These are phyloP conservation scores for Pseudomugil tenellus DNA, from an alignment of 2,797 vertebrate genomes.

Conservation along the genomic window DNA sequence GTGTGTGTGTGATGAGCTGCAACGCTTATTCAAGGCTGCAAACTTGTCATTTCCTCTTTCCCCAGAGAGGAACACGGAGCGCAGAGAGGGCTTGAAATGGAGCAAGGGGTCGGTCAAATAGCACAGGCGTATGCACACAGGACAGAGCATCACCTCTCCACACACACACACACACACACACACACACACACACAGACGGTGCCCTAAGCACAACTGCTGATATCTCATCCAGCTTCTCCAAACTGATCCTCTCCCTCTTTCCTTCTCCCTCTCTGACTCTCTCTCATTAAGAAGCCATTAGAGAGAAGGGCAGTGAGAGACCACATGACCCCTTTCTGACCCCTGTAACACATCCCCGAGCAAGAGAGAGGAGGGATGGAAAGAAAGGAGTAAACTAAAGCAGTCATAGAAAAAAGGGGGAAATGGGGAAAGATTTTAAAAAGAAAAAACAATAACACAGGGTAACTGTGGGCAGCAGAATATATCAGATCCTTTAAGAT, in stretches of 20 bases:
- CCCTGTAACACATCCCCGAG: constrained; percentile 62
- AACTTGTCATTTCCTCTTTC: constrained; percentile 80
- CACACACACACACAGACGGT: constrained; percentile 30
- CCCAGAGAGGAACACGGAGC: constrained; percentile 61
- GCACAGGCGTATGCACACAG: constrained; percentile 21
- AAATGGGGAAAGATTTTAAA: constrained; percentile 18
- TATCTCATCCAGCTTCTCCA: constrained; percentile 60
- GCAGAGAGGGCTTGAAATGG: constrained; percentile 59
- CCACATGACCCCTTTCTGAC: constrained; percentile 68
- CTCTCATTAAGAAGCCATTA: constrained; percentile 79
- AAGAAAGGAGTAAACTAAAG: constrained; percentile 40
- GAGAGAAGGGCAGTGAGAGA: constrained; percentile 68
- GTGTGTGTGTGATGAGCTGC: constrained; percentile 61
- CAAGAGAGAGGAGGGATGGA: constrained; percentile 34
- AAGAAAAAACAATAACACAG: background rate
- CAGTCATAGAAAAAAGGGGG: constrained; percentile 20
- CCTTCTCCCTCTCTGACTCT: constrained; percentile 46
- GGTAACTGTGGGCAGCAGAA: background rate
- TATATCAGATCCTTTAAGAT: constrained; percentile 1
- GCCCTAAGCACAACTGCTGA: constrained; percentile 59
- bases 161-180: constrained; percentile 9
- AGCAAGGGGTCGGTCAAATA: constrained; percentile 59
- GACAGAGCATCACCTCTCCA: constrained; percentile 4
- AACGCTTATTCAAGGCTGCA: constrained; percentile 74
- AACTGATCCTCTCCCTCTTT: constrained; percentile 48